These are phyloP conservation scores for Hermatobates lingyangjiaoensis DNA, from an alignment of 1,140 invertebrate genomes.

Conservation along the genomic window DNA sequence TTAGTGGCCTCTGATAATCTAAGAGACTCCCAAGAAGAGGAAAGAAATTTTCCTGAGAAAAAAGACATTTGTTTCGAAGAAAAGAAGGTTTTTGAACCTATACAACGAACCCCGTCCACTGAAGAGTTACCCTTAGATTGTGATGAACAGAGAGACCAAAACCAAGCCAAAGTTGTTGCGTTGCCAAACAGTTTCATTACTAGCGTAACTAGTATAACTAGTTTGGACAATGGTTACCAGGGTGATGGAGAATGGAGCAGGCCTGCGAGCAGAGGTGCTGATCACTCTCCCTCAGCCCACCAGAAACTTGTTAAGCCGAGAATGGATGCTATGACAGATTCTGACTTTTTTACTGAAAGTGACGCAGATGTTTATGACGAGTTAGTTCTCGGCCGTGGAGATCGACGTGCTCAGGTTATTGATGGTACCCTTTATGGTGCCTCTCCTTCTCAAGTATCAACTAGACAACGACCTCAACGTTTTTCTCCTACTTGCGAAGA, in stretches of 20 bases:
- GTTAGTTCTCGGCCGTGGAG: slow-evolving; percentile 28
- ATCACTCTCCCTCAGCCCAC: slow-evolving; percentile 18
- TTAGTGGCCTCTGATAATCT: background rate
- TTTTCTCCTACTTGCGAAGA: slow-evolving; percentile 34
- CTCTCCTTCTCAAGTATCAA: slow-evolving; percentile 22
- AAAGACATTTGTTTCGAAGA: background rate
- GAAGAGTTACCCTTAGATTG: slow-evolving; percentile 62
- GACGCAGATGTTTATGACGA: slow-evolving; percentile 64
- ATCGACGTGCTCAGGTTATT: slow-evolving; percentile 54
- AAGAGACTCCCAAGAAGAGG: background rate
- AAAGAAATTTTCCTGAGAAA: background rate
- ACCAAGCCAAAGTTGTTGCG: slow-evolving; percentile 19
- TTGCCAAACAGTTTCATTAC: slow-evolving; percentile 48
- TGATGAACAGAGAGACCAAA: slow-evolving; percentile 32
- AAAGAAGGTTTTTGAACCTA: slow-evolving; percentile 1
- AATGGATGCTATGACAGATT: slow-evolving; percentile 65
- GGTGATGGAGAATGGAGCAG: slow-evolving; percentile 59
- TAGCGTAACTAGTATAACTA: slow-evolving; percentile 67
- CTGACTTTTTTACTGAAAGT: slow-evolving; percentile 72
- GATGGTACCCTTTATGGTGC: slow-evolving; percentile 62
- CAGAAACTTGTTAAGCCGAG: slow-evolving; percentile 14
- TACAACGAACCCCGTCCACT: slow-evolving; percentile 11
- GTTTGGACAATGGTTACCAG: slow-evolving; percentile 67
- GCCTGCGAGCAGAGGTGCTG: slow-evolving; percentile 34
- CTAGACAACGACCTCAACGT: slow-evolving; percentile 21